Conservation (phyloP, 2,888 invertebrate species). For the Drosophila atroscutellata region DNA sequence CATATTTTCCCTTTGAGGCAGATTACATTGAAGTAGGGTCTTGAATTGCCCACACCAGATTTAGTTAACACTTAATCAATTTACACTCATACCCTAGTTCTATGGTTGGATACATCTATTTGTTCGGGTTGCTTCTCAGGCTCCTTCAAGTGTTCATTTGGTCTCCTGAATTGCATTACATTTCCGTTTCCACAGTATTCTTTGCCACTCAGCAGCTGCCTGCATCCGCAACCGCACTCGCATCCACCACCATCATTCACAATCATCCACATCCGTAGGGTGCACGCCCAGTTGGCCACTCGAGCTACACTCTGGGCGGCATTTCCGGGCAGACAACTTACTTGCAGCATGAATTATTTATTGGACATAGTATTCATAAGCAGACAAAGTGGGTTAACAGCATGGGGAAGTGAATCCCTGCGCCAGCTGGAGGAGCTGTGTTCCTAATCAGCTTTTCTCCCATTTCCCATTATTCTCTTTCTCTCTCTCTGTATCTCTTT, state of each 20-base stretch:
- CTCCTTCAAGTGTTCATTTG: conserved; percentile 68
- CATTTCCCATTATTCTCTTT: neutral
- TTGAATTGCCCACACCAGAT: conserved; percentile 11
- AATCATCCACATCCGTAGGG: conserved; percentile 39
- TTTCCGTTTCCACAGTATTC: conserved; percentile 48
- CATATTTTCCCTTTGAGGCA: neutral
- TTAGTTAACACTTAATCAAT: conserved; percentile 6
- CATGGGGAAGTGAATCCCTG: neutral
- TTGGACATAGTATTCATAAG: conserved; percentile 75
- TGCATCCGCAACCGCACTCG: conserved; percentile 56
- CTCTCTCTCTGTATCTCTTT: neutral
- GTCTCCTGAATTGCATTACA: conserved; percentile 67
- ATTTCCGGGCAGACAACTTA: conserved; percentile 66
- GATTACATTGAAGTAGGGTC: conserved; percentile 14
- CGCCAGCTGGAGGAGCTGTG: neutral
- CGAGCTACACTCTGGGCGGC: conserved; percentile 51
- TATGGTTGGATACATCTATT: conserved; percentile 20
- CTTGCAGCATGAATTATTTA: conserved; percentile 76
- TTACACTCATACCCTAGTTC: neutral
- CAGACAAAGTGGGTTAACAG: conserved; percentile 34
- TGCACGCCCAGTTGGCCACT: conserved; percentile 37
- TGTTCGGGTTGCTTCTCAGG: conserved; percentile 14
- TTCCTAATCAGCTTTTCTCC: conserved; percentile 29
- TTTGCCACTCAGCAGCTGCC: neutral
- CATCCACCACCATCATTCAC: conserved; percentile 45